Evolutionary conservation across 2,113 vertebrate genomes (phyloP), one percentile per base, ranked within the genome.

Genomic region (Neogale vison): DNA sequence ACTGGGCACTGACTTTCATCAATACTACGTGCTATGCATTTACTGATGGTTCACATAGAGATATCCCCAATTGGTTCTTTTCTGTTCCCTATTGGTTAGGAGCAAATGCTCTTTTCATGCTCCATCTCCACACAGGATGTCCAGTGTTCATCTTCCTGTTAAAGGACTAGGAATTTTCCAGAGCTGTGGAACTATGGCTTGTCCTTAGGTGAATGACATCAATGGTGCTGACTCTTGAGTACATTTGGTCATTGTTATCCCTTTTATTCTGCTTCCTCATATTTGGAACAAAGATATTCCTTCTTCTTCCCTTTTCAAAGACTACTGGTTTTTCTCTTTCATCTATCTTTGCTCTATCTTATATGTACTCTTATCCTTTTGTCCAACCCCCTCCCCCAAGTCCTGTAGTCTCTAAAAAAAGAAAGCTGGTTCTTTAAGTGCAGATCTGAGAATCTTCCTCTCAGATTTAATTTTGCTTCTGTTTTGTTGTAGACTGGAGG

Each of bases 121-220:
- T 88, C 45, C 26, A 13, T 17, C 6, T 12, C 9, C 7, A 76
- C 4, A 90, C 11, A 34, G 34, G 1, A 24, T 21, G 7, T 36
- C 42, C 13, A 42, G 36, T 39, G 2, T 6, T 50, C 0, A 6
- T 50, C 3, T 0, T 26, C 18, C 23, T 45, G 0, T 55, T 55
- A 36, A 23, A 39, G 34, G 6, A 2, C 5, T 14, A 26, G 81
- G 24, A 77, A 24, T 0, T 91, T 71, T 83, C 79, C 47, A 59
- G 52, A 36, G 18, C 42, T 59, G 3, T 50, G 86, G 67, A 82
- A 65, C 7, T 14, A 24, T 36, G 9, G 20, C 14, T 81, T 69
- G 31, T 92, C n/a, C n/a, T 96, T 36, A 59, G 17, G 59, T 83
- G 63, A 23, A 90, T 42, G 24, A 29, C 31, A 72, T 23, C 23